Evolutionary conservation across 2,888 invertebrate species (phyloP).

Genomic region (Nemoura dubitans): DNA sequence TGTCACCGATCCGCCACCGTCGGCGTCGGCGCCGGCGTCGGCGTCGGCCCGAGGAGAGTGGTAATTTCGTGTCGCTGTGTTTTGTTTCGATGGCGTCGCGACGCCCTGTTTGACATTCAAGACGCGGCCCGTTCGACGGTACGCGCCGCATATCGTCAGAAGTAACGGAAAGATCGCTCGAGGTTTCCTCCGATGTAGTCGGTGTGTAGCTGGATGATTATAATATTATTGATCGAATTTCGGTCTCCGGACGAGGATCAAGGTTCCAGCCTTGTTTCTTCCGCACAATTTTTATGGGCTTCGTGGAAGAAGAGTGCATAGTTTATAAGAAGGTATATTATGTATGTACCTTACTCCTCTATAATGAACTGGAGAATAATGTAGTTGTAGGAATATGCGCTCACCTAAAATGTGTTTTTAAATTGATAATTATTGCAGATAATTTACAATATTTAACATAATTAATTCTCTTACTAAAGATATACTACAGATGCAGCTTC

Average conservation of each 20-base stretch:
- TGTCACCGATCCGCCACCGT: constrained; percentile 7
- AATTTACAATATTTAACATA: no score
- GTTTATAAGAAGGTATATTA: no score
- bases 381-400: no score
- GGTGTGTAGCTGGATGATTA: not conserved
- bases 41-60: not conserved
- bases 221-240: not conserved
- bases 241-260: not conserved
- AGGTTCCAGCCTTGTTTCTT: not conserved
- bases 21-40: not conserved
- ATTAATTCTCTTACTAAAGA: no score
- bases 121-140: not conserved
- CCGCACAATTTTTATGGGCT: not conserved
- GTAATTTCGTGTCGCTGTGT: constrained; percentile 34
- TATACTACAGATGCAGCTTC: not conserved
- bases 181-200: not conserved
- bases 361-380: no score
- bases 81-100: constrained; percentile 30
- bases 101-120: constrained; percentile 25
- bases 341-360: no score
- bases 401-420: no score
- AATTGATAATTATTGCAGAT: not conserved
- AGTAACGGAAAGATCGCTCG: not conserved
- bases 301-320: not conserved
- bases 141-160: not conserved